Base-by-base conservation (phyloP, 2,797 vertebrate species). In the Naso thynnoides region DNA sequence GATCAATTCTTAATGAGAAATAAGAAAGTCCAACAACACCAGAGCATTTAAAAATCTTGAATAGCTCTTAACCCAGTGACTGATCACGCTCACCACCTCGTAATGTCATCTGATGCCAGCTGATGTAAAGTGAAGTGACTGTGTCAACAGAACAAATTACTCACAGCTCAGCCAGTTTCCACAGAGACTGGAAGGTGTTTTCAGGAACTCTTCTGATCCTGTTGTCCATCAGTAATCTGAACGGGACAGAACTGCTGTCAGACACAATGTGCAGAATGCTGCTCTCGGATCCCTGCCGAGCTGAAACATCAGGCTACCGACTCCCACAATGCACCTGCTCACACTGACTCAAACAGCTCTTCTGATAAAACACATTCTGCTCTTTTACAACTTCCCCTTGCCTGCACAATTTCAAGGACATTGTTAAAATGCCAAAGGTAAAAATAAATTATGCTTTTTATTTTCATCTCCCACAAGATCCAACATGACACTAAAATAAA, bases 141-240 rank as follows among this genome's bases (percentile, higher is more conserved):
- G 18, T 15, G 41, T 48, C 15, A 58, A 18, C 10, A 26, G 10
- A 62, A 49, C 21, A 8, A 62, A 13, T 8, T 39, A 91, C 94
- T 96, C 83, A 92, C 92, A 94, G 91, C 86, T 96, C 92, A 52
- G 84, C 92, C 75, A 95, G 87, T 76, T 91, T 90, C 92, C 91
- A 92, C 82, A 96, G 88, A 80, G 93, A 94, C 79, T 93, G 91
- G 89, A 96, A 96, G 27, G 84, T 94, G 89, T 94, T 95, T 90
- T 94, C 95, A 67, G 94, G 93, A 79, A 96, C 76, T 62, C 76
- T 87, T 50, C 15, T 65, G 92, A 96, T 95, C 91, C 88, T 76
- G 93, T 96, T 97, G 93, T 92, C 90, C 87, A 91, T 93, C 82
- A 96, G 89, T 82, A 93, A 93, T 68, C 92, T 96, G 72, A 56